phyloP scores from a whole-genome alignment of 2,888 invertebrate species.

The Drosophila pseudotakahashii region DNA sequence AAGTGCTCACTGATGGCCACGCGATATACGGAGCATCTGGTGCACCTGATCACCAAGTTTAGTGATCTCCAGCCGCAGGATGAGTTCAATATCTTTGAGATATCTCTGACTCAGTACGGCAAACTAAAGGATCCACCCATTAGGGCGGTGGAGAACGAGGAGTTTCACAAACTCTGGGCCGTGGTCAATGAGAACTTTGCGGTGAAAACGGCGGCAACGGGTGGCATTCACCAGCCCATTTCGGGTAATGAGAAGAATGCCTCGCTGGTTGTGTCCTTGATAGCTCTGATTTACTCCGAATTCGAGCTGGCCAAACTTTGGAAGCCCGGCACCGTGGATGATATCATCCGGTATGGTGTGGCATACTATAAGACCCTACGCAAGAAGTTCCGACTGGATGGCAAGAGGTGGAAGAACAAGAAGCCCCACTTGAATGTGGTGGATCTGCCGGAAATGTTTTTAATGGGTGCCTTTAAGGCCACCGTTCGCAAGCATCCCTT shows the following conservation, averaged over 20 bases:
- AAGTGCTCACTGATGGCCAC: slow-evolving; percentile 85
- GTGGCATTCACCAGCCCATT: slow-evolving; percentile 76
- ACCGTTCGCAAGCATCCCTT: slow-evolving; percentile 78
- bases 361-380: slow-evolving; percentile 73
- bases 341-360: slow-evolving; percentile 76
- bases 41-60: slow-evolving; percentile 78
- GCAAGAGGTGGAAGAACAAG: slow-evolving; percentile 73
- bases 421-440: slow-evolving; percentile 73
- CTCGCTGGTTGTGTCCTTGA: slow-evolving; percentile 86
- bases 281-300: slow-evolving; percentile 87
- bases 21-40: slow-evolving; percentile 77
- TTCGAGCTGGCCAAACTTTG: slow-evolving; percentile 88
- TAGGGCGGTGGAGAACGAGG: slow-evolving; percentile 25
- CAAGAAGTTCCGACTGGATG: slow-evolving; percentile 70
- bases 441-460: slow-evolving; percentile 83
- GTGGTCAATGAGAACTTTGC: slow-evolving; percentile 80
- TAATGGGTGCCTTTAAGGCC: slow-evolving; percentile 82
- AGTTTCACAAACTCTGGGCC: slow-evolving; percentile 72
- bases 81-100: slow-evolving; percentile 80
- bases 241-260: slow-evolving; percentile 84
- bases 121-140: slow-evolving; percentile 62
- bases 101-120: slow-evolving; percentile 75
- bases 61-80: slow-evolving; percentile 61
- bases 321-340: slow-evolving; percentile 87
- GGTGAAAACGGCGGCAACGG: slow-evolving; percentile 78